These are phyloP conservation scores for Anarhynchus alexandrinus DNA, from an alignment of 2,113 vertebrate genomes.

Conservation along the genomic window DNA sequence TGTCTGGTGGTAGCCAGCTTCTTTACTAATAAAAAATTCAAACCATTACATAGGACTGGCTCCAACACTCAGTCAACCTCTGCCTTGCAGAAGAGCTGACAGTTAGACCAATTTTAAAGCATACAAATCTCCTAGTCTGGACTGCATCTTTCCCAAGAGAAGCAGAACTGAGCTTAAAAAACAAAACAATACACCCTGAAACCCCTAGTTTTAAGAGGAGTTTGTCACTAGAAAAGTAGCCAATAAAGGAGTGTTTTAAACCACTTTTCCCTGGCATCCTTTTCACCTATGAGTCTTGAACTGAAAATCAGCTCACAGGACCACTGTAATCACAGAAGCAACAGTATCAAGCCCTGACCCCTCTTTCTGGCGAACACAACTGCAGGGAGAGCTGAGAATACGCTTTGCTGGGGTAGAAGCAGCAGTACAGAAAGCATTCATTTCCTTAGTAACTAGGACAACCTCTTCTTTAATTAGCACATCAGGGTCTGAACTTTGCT, in stretches of 20 bases:
- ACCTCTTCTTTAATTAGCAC: constrained; percentile 55
- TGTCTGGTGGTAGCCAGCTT: not conserved
- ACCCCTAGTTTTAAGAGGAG: not conserved
- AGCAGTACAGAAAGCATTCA: not conserved
- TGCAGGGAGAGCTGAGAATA: not conserved
- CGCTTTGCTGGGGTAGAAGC: not conserved
- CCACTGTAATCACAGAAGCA: not conserved
- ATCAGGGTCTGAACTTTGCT: constrained; percentile 36
- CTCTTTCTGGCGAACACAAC: not conserved
- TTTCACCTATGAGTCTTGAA: not conserved
- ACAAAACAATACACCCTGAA: not conserved
- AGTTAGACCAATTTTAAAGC: not conserved
- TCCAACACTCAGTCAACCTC: not conserved
- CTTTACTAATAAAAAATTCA: constrained; percentile 35
- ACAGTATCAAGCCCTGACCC: not conserved
- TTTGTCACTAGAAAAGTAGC: not conserved
- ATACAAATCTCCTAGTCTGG: not conserved
- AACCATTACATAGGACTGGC: not conserved
- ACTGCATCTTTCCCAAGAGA: not conserved
- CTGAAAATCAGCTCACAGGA: not conserved
- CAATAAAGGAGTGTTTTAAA: not conserved
- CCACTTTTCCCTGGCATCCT: not conserved
- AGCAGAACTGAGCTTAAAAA: not conserved
- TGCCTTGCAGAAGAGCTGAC: not conserved
- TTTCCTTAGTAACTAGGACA: constrained; percentile 57